Evolutionary conservation across 2,888 invertebrate genomes (phyloP).

Genomic region (Zeuzera pyrina): DNA sequence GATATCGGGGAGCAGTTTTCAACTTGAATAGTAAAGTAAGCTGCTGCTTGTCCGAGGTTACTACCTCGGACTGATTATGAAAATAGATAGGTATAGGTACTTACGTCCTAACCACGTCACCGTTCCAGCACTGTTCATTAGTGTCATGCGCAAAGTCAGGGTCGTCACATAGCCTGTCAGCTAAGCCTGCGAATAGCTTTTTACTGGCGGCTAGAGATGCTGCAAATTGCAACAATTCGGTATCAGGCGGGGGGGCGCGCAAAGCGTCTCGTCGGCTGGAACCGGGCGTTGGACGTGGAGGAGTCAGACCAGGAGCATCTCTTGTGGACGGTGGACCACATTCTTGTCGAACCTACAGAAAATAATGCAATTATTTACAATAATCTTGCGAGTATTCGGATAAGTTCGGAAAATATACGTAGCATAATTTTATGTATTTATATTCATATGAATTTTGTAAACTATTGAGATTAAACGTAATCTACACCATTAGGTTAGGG

Average conservation of each 20-base stretch:
- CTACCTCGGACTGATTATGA: too few relatives aligned
- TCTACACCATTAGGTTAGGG: too few relatives aligned
- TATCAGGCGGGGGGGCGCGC: constrained; percentile 75
- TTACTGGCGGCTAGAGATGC: constrained; percentile 79
- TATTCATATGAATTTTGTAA: too few relatives aligned
- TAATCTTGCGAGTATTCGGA: too few relatives aligned
- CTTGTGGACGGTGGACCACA: constrained; percentile 53
- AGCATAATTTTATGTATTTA: too few relatives aligned
- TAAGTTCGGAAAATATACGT: too few relatives aligned
- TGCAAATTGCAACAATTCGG: constrained; percentile 76
- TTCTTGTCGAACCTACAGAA: constrained; percentile 50
- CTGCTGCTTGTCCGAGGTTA: too few relatives aligned
- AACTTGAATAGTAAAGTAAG: too few relatives aligned
- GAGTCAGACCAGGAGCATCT: constrained; percentile 27
- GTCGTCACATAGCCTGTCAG: constrained; percentile 85
- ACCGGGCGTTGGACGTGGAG: constrained; percentile 32
- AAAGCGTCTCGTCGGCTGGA: constrained; percentile 49
- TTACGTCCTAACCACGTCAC: constrained; percentile 83
- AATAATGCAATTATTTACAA: too few relatives aligned
- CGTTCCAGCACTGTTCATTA: constrained; percentile 87
- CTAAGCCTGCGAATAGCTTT: constrained; percentile 87
- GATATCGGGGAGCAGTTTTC: too few relatives aligned
- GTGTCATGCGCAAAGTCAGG: constrained; percentile 77
- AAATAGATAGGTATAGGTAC: too few relatives aligned
- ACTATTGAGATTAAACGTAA: too few relatives aligned